Percentiles rank a stretch among this genome's conserved stretches.
Evolutionary conservation across 2,113 vertebrate species (phyloP).

Genomic region (Daboia siamensis): DNA sequence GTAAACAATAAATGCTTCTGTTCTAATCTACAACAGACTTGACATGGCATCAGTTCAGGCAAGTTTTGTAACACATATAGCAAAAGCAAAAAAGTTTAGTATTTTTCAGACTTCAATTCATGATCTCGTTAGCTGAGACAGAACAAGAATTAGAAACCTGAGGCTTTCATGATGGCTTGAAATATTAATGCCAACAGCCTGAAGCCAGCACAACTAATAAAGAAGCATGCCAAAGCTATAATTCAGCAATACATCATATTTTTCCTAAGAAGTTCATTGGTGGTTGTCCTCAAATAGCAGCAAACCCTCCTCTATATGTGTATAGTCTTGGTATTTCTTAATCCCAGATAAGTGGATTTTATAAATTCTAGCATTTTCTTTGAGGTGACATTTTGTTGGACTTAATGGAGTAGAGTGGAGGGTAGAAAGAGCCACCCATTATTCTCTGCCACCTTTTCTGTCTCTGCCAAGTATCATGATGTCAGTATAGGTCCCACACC

Average conservation of each 20-base stretch:
- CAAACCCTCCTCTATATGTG: not conserved
- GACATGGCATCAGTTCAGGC: not conserved
- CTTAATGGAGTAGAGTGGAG: not conserved
- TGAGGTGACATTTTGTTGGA: not conserved
- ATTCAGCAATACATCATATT: not conserved
- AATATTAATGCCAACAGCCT: not conserved
- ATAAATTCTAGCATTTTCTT: not conserved
- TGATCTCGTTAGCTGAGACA: not conserved
- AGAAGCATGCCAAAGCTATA: not conserved
- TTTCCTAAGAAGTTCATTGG: not conserved
- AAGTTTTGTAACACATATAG: not conserved
- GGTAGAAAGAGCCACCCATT: not conserved
- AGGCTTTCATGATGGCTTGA: not conserved
- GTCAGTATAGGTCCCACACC: not conserved
- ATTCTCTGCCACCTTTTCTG: not conserved
- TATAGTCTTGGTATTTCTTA: not conserved
- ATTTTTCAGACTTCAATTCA: not conserved
- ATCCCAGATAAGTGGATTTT: not conserved
- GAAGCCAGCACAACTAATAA: not conserved
- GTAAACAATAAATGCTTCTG: not conserved
- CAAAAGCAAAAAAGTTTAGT: not conserved
- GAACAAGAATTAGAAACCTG: not conserved
- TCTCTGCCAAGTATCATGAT: not conserved
- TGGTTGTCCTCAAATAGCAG: not conserved
- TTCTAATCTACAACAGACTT: not conserved